Evolutionary conservation across 2,888 invertebrate species (phyloP).

Genomic region (Idaea aversata): DNA sequence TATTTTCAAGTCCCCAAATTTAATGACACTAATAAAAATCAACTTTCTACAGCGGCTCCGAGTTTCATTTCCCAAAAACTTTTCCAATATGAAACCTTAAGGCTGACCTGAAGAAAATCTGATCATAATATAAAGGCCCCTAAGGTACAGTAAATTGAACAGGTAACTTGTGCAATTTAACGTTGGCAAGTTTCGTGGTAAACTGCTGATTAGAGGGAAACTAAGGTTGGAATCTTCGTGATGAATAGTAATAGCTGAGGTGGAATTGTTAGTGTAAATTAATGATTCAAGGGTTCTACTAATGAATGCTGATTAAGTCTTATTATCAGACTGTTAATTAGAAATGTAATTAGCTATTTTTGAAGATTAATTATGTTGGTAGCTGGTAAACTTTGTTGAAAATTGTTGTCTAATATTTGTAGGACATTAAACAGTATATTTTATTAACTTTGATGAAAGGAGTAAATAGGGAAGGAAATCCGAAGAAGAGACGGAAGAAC

Average conservation of each 20-base stretch:
- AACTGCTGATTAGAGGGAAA: not conserved
- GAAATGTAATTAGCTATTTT: not conserved
- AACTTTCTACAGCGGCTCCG: not conserved
- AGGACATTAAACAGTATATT: too few species aligned
- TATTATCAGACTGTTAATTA: not conserved
- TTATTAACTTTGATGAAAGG: too few species aligned
- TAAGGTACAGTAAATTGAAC: constrained; percentile 17
- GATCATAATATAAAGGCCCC: constrained; percentile 8
- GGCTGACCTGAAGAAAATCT: not conserved
- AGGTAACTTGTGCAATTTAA: constrained; percentile 11
- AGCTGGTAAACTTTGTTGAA: not conserved
- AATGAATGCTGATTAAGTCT: not conserved
- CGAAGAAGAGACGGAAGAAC: too few species aligned
- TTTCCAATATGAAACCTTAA: constrained; percentile 15
- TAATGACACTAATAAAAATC: not conserved
- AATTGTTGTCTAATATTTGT: too few species aligned
- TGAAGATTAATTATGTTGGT: not conserved
- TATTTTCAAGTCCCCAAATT: not conserved
- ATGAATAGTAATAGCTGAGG: not conserved
- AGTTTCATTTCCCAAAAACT: not conserved
- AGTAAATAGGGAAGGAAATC: too few species aligned
- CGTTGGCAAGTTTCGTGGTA: not conserved
- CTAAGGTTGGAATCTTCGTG: constrained; percentile 1
- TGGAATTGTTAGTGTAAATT: not conserved
- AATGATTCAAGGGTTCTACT: not conserved